Evolutionary conservation across 1,140 invertebrate species (phyloP).

Genomic region (Drosophila sproati): DNA sequence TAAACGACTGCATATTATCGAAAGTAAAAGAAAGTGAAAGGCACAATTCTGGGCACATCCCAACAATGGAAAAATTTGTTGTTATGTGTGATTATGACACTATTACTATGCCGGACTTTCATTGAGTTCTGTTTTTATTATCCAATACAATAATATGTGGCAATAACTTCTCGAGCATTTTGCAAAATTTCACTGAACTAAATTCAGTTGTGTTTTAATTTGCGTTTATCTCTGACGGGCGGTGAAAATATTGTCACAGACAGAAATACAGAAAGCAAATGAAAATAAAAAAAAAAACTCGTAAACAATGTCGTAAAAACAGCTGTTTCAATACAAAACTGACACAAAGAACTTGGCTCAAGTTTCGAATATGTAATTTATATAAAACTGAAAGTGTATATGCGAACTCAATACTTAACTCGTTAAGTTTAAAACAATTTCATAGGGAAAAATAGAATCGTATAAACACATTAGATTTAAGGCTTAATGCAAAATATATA

Average conservation of each 20-base stretch:
- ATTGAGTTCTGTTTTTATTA: slow-evolving; percentile 40
- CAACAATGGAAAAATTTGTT: slow-evolving; percentile 17
- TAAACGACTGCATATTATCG: slow-evolving; percentile 8
- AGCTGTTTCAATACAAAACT: slow-evolving; percentile 69
- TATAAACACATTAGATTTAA: no score
- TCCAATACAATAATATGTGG: slow-evolving; percentile 35
- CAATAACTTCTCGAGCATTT: slow-evolving; percentile 24
- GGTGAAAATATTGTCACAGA: slow-evolving; percentile 15
- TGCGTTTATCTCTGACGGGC: slow-evolving; percentile 8
- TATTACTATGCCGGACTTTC: slow-evolving; percentile 44
- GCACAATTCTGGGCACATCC: slow-evolving; percentile 29
- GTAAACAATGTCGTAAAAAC: slow-evolving; percentile 52
- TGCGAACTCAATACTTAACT: background rate
- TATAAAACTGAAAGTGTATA: slow-evolving; percentile 9
- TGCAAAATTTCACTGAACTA: slow-evolving; percentile 49
- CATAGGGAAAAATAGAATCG: background rate
- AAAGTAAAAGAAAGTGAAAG: slow-evolving; percentile 68
- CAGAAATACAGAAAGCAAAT: slow-evolving; percentile 10
- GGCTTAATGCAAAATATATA: no score
- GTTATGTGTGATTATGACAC: slow-evolving; percentile 44
- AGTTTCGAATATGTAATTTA: slow-evolving; percentile 7
- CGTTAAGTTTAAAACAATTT: slow-evolving; percentile 5
- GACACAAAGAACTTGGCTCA: slow-evolving; percentile 45
- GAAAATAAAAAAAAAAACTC: slow-evolving; percentile 19
- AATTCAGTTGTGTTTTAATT: slow-evolving; percentile 26